phyloP scores from a whole-genome alignment of 1,140 invertebrate genomes.

The Littorina saxatilis region DNA sequence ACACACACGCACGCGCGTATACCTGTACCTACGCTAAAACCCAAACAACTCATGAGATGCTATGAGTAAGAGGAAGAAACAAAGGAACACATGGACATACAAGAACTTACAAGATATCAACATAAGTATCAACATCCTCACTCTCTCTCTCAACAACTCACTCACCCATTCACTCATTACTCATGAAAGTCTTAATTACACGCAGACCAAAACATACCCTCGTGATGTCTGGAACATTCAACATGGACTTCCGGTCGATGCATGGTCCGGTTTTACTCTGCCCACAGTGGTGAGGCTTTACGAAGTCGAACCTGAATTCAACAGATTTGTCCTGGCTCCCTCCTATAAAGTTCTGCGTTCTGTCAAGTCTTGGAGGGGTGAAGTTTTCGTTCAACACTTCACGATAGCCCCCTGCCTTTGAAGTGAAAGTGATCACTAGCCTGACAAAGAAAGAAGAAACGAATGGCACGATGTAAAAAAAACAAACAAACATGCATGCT shows the following conservation, averaged over 20 bases:
- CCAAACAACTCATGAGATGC: too few relatives aligned
- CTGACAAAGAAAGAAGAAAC: neutral
- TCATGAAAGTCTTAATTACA: neutral
- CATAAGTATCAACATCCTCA: too few relatives aligned
- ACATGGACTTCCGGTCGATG: neutral
- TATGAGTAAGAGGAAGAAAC: too few relatives aligned
- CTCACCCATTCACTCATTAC: neutral
- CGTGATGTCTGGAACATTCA: slow-evolving; percentile 6
- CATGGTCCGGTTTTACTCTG: neutral
- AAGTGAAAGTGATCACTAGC: neutral
- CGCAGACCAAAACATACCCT: neutral
- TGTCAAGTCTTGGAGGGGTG: neutral
- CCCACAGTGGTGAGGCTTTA: neutral
- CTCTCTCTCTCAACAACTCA: neutral
- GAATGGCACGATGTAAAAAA: too few relatives aligned
- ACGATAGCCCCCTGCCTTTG: slow-evolving; percentile 2
- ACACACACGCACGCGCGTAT: too few relatives aligned
- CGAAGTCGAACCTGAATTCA: slow-evolving; percentile 26
- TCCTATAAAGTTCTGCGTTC: neutral
- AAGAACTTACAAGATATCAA: too few relatives aligned
- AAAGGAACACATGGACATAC: too few relatives aligned
- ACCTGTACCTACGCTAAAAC: too few relatives aligned
- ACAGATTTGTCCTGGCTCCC: neutral
- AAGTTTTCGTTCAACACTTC: neutral
- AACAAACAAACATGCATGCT: too few relatives aligned